Percentiles rank a stretch among this genome's conserved stretches.
phyloP scores from a whole-genome alignment of 2,797 vertebrate genomes.

The Danionella dracula region DNA sequence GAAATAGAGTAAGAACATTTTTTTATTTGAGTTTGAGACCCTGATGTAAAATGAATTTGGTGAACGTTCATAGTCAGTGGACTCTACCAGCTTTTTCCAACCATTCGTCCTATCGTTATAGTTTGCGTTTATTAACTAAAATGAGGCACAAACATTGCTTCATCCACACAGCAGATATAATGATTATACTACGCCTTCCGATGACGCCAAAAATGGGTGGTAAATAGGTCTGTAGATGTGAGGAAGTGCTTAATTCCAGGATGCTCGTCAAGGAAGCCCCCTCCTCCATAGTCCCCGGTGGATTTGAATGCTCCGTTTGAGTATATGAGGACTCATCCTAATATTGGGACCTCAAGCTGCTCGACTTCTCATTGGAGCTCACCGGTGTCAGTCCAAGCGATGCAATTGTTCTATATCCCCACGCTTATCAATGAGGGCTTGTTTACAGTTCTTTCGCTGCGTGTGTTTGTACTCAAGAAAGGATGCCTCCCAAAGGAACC shows the following conservation, averaged over 20 bases:
- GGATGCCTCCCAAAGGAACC: slow-evolving; percentile 46
- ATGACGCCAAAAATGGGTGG: too few relatives aligned
- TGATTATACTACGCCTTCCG: neutral
- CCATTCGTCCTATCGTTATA: too few relatives aligned
- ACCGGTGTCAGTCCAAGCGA: too few relatives aligned
- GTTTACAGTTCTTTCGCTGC: neutral
- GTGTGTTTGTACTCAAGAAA: neutral
- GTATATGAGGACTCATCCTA: neutral
- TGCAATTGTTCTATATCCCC: neutral
- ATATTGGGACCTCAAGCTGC: too few relatives aligned
- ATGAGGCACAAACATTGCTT: too few relatives aligned
- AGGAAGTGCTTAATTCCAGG: neutral
- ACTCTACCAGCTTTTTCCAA: too few relatives aligned
- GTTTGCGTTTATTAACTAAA: too few relatives aligned
- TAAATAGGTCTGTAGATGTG: neutral
- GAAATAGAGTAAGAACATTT: too few relatives aligned
- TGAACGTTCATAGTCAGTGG: too few relatives aligned
- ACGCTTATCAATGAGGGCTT: neutral
- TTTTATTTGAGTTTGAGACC: too few relatives aligned
- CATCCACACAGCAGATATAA: too few relatives aligned
- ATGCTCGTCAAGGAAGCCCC: neutral
- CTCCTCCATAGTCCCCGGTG: neutral
- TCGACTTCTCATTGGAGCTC: neutral
- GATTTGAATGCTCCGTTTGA: neutral
- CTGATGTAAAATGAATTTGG: too few relatives aligned